Evolutionary conservation across 2,113 vertebrate species (phyloP).

Genomic region (Protobothrops flavoviridis): DNA sequence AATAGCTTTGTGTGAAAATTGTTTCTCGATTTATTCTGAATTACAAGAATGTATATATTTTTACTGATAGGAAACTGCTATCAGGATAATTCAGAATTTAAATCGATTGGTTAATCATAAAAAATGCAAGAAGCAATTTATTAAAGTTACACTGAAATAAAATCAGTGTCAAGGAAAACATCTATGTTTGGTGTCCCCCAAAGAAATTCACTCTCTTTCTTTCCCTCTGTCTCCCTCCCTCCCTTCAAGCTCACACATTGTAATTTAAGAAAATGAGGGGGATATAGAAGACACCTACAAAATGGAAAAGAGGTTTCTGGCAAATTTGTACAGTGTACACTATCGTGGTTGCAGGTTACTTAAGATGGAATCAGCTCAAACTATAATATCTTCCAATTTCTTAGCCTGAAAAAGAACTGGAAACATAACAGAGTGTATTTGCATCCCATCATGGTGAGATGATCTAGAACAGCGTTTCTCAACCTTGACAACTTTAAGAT

Average conservation of each 20-base stretch:
- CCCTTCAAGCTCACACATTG: neutral
- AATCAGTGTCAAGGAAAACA: neutral
- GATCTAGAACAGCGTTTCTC: too few relatives aligned
- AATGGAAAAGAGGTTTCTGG: neutral
- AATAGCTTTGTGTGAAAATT: neutral
- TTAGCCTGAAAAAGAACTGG: neutral
- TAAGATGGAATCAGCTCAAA: neutral
- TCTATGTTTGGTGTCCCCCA: neutral
- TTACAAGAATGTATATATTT: neutral
- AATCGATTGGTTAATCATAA: neutral
- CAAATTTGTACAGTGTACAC: neutral
- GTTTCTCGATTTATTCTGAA: neutral
- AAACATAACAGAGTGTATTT: neutral
- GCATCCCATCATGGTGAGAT: too few relatives aligned
- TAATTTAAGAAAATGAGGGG: neutral
- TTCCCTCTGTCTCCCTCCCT: neutral
- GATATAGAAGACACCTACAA: neutral
- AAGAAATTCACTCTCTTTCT: neutral
- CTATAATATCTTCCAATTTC: neutral
- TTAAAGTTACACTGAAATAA: neutral
- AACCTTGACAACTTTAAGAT: too few relatives aligned
- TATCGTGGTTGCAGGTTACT: neutral
- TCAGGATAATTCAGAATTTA: neutral
- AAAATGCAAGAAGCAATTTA: neutral
- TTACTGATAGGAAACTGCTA: neutral